phyloP scores from a whole-genome alignment of 2,888 invertebrate species.

The Cynaeus angustus region DNA sequence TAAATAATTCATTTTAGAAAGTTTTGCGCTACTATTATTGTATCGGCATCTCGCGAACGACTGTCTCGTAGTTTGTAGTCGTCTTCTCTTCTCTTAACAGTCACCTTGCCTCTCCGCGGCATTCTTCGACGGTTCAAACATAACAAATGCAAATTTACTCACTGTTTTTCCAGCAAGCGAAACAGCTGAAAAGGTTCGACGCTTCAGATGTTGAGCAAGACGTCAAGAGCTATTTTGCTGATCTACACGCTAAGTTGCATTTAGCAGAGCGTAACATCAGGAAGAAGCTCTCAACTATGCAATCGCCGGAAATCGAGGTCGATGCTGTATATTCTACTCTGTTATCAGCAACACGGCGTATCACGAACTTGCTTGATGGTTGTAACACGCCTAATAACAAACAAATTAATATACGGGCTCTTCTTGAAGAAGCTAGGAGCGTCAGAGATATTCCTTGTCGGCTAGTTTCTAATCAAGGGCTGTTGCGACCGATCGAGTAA shows the following conservation, averaged over 20 bases:
- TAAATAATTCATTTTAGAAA: slow-evolving; percentile 58
- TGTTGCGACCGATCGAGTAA: slow-evolving; percentile 25
- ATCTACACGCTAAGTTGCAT: slow-evolving; percentile 74
- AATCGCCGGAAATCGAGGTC: slow-evolving; percentile 5
- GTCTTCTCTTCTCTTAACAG: slow-evolving; percentile 51
- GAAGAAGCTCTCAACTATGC: slow-evolving; percentile 48
- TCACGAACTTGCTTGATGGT: slow-evolving; percentile 16
- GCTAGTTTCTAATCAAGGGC: slow-evolving; percentile 18
- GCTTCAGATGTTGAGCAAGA: slow-evolving; percentile 50
- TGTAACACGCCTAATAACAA: slow-evolving; percentile 38
- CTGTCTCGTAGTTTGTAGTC: slow-evolving; percentile 52
- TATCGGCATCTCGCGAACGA: slow-evolving; percentile 63
- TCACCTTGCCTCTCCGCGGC: slow-evolving; percentile 52
- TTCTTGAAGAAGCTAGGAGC: slow-evolving; percentile 33
- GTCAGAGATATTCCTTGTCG: slow-evolving; percentile 31
- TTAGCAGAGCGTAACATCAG: slow-evolving; percentile 72
- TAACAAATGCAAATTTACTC: slow-evolving; percentile 20
- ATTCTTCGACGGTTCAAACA: slow-evolving; percentile 36
- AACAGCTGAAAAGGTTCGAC: slow-evolving; percentile 30
- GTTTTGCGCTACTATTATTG: slow-evolving; percentile 56
- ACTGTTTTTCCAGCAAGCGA: slow-evolving; percentile 56
- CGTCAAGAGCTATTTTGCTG: slow-evolving; percentile 73
- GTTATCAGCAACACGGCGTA: slow-evolving; percentile 8
- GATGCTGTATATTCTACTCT: slow-evolving; percentile 17
- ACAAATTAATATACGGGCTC: slow-evolving; percentile 29